Evolutionary conservation across 2,797 vertebrate species (phyloP).

Genomic region (Yasuhikotakia modesta): DNA sequence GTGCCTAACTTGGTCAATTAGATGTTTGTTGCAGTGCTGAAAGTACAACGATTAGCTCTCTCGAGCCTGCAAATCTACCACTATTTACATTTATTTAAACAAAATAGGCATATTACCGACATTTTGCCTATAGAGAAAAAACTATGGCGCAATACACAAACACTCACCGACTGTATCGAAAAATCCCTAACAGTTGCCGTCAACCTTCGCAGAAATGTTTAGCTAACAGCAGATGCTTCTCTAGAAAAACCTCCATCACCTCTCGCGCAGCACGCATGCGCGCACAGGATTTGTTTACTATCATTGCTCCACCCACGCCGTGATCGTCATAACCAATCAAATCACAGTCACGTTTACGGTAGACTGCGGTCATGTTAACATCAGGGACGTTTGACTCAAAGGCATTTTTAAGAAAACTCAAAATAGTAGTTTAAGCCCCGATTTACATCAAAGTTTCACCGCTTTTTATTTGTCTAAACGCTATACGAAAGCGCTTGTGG

Average conservation of each 20-base stretch:
- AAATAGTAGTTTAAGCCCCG: too few species aligned
- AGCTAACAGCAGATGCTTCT: slow-evolving; percentile 19
- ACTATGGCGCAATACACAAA: neutral
- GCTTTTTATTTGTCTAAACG: too few species aligned
- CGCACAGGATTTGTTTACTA: slow-evolving; percentile 52
- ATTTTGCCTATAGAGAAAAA: neutral
- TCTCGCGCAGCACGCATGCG: slow-evolving; percentile 42
- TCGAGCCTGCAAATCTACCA: slow-evolving; percentile 14
- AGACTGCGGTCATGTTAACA: neutral
- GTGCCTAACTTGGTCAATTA: neutral
- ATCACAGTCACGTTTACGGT: slow-evolving; percentile 49
- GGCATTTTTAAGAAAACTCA: too few species aligned
- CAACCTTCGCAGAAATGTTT: slow-evolving; percentile 6
- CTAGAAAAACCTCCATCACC: slow-evolving; percentile 41
- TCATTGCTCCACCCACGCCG: slow-evolving; percentile 22
- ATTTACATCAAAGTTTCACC: too few species aligned
- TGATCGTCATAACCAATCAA: slow-evolving; percentile 50
- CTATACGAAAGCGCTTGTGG: too few species aligned
- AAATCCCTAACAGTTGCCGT: neutral
- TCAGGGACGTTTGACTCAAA: neutral
- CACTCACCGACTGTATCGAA: slow-evolving; percentile 34
- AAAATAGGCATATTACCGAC: neutral
- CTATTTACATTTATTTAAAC: neutral
- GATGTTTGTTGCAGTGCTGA: slow-evolving; percentile 2
- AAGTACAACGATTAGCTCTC: slow-evolving; percentile 38